Conservation (phyloP, 2,797 vertebrate species). For the Chiloscyllium punctatum region DNA sequence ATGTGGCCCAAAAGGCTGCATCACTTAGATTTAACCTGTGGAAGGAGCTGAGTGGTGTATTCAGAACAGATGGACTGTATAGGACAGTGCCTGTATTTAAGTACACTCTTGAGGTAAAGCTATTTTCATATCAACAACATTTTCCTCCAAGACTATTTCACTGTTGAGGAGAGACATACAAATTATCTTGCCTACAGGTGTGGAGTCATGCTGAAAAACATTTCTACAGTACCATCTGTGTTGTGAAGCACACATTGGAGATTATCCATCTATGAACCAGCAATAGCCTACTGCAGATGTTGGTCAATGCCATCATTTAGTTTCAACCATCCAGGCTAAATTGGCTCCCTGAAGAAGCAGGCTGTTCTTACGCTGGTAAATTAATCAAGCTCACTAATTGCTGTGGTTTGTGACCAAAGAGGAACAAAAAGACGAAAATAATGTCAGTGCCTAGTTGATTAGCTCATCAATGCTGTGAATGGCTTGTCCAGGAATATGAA, state of each 20-base stretch:
- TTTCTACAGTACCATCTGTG: slow-evolving; percentile 88
- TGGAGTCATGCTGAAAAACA: slow-evolving; percentile 88
- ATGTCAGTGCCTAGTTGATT: neutral
- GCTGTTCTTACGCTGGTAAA: neutral
- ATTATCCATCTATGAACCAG: slow-evolving; percentile 91
- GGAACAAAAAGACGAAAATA: neutral
- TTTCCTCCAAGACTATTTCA: slow-evolving; percentile 91
- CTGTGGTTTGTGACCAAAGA: neutral
- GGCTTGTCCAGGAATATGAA: neutral
- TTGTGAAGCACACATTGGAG: slow-evolving; percentile 87
- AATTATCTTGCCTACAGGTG: slow-evolving; percentile 90
- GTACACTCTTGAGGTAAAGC: slow-evolving; percentile 86
- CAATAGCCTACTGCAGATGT: slow-evolving; percentile 48
- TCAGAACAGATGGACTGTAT: slow-evolving; percentile 71
- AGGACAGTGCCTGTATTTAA: slow-evolving; percentile 78
- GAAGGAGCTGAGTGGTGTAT: neutral
- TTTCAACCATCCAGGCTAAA: neutral
- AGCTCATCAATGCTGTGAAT: neutral
- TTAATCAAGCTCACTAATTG: neutral
- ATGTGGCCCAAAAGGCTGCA: neutral
- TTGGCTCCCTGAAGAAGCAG: neutral
- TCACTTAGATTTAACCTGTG: neutral
- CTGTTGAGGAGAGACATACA: slow-evolving; percentile 89
- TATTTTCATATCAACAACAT: slow-evolving; percentile 92
- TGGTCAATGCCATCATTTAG: neutral